Evolutionary conservation across 2,888 invertebrate genomes (phyloP), one percentile per base, ranked within the genome.

Genomic region (Dexiosoma caninum): DNA sequence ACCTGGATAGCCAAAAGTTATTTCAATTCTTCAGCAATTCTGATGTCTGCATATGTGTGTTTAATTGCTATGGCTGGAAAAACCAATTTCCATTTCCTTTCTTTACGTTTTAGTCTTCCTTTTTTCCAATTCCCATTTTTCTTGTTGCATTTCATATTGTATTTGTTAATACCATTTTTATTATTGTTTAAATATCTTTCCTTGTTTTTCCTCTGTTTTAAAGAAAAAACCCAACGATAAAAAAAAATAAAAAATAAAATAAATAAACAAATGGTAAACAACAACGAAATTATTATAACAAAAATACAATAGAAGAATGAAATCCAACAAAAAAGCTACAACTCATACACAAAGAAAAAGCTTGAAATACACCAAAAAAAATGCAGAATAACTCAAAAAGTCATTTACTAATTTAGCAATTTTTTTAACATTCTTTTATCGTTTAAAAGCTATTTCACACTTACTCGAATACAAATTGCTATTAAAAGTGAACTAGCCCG

Each of bases 371-470:
- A 32, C 8, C 6, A 35, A 21, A 30, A 35, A 10, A 59, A 27
- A 53, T 44, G 51, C n/a, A 42, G 67, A 71, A 81, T 81, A 76
- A 77, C 59, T 77, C 77, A 74, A 69, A 81, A 81, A 81, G 81
- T 81, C 81, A 77, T 81, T 81, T 81, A 81, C 81, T 81, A 81
- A 81, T 81, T 77, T 81, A 59, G 77, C 72, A 74, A 74, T 76
- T 72, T 76, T 80, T 70, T 75, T 72, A 66, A 66, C 66, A 74
- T 81, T 81, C 78, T 81, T 75, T 81, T 78, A 78, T 78, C 82
- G 75, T 79, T 82, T 82, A 78, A 79, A 82, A 78, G 78, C 82
- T 72, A 82, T 82, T 82, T 82, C 82, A 82, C 82, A 82, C 82
- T 82, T 82, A 76, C 79, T 72, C 82, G 78, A 79, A 79, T 82